phyloP scores from a whole-genome alignment of 1,140 invertebrate genomes.

The Drosophila quadrilineata region DNA sequence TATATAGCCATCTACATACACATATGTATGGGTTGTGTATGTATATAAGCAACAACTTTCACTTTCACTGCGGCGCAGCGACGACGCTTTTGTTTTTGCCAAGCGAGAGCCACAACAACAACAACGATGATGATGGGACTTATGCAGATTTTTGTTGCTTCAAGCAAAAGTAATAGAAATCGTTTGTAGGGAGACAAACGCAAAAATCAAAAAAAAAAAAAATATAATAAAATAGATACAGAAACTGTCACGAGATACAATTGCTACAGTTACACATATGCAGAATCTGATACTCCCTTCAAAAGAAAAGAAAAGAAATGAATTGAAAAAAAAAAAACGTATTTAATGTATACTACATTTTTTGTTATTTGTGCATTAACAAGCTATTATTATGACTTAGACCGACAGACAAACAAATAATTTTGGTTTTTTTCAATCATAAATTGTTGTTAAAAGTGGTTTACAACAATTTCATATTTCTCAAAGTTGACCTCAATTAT shows the following conservation, averaged over 20 bases:
- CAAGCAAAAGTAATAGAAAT: constrained; percentile 69
- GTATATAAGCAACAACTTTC: constrained; percentile 58
- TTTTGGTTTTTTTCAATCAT: too few relatives aligned
- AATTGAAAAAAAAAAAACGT: too few relatives aligned
- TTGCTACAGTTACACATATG: constrained; percentile 7
- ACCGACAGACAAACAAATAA: constrained; percentile 4
- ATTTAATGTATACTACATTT: not conserved
- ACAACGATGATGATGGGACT: constrained; percentile 22
- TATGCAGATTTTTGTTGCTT: constrained; percentile 69
- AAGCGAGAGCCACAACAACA: constrained; percentile 30
- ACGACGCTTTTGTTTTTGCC: constrained; percentile 72
- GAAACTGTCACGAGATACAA: not conserved
- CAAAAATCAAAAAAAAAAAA: constrained; percentile 10
- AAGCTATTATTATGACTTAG: constrained; percentile 10
- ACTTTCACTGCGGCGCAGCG: constrained; percentile 64
- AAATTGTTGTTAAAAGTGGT: too few relatives aligned
- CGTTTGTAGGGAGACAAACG: constrained; percentile 35
- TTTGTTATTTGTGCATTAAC: constrained; percentile 76
- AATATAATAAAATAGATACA: not conserved
- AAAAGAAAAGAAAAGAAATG: too few relatives aligned
- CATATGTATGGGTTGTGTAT: constrained; percentile 10
- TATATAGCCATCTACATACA: constrained; percentile 34
- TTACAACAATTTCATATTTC: too few relatives aligned
- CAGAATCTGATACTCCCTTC: constrained; percentile 11
- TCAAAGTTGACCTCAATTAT: constrained; percentile 29